Evolutionary conservation across 2,113 vertebrate species (phyloP).

Genomic region (Sander vitreus): DNA sequence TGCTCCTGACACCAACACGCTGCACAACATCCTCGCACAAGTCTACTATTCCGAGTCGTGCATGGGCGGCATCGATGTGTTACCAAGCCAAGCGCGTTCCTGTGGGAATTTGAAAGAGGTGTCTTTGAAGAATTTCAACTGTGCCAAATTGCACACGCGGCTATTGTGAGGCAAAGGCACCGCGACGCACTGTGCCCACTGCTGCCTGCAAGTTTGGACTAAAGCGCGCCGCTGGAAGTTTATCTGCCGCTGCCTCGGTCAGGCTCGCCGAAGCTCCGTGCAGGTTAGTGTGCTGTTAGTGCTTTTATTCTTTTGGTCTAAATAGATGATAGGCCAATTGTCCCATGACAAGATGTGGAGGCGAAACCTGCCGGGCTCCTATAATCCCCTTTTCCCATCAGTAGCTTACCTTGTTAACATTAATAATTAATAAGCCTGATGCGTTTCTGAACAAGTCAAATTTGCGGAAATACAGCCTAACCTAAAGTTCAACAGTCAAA

Average conservation of each 20-base stretch:
- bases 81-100: neutral
- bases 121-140: slow-evolving; percentile 27
- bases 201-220: slow-evolving; percentile 73
- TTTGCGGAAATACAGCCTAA: neutral
- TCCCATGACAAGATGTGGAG: slow-evolving; percentile 35
- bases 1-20: slow-evolving; percentile 12
- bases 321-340: neutral
- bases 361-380: slow-evolving; percentile 32
- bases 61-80: neutral
- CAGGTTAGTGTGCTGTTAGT: slow-evolving; percentile 66
- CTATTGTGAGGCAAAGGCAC: slow-evolving; percentile 3
- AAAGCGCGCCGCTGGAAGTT: slow-evolving; percentile 76
- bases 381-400: neutral
- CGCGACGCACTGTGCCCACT: slow-evolving; percentile 27
- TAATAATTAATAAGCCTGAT: slow-evolving; percentile 3
- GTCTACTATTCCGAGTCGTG: slow-evolving; percentile 11
- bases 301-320: no score
- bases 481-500: slow-evolving; percentile 35
- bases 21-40: slow-evolving; percentile 13
- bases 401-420: neutral
- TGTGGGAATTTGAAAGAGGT: neutral
- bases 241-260: slow-evolving; percentile 54
- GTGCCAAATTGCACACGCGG: slow-evolving; percentile 33
- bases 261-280: slow-evolving; percentile 7
- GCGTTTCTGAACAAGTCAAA: neutral